A percentile compares a stretch with the other conserved stretches of the same genome.
phyloP scores from a whole-genome alignment of 1,140 invertebrate species.

The Ooceraea biroi region DNA sequence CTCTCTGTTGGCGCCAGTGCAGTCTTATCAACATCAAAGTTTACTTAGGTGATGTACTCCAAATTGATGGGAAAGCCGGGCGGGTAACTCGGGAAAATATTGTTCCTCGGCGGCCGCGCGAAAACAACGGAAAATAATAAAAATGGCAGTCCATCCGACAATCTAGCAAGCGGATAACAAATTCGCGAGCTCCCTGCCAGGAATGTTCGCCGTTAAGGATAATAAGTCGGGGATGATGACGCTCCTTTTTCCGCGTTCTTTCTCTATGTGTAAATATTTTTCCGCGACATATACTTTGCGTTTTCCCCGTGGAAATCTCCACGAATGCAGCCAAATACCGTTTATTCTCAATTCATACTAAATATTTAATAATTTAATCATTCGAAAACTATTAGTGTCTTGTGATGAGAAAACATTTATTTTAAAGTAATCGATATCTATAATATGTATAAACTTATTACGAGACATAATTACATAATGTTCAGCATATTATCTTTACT shows the following conservation, averaged over 20 bases:
- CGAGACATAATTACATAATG: too few species aligned
- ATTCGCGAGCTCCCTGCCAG: conserved; percentile 26
- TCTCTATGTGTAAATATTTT: conserved; percentile 41
- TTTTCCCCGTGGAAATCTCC: not conserved
- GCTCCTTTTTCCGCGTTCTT: conserved; percentile 13
- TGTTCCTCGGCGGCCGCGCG: conserved; percentile 20
- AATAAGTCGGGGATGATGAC: conserved; percentile 41
- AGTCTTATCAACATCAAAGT: conserved; percentile 63
- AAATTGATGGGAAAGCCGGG: conserved; percentile 58
- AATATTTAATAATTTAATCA: not conserved
- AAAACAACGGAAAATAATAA: conserved; percentile 45
- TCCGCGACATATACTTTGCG: not conserved
- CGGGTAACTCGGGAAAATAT: conserved; percentile 50
- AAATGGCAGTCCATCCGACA: conserved; percentile 31
- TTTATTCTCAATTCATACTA: not conserved
- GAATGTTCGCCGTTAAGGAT: conserved; percentile 14
- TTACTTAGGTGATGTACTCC: conserved; percentile 63
- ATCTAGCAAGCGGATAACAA: conserved; percentile 50
- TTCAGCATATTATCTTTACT: too few species aligned
- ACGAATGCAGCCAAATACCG: not conserved
- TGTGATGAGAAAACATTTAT: conserved; percentile 2
- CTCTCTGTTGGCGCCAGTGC: conserved; percentile 13
- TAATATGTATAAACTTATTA: not conserved
- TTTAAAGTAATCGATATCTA: not conserved
- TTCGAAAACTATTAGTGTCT: not conserved